Evolutionary conservation across 2,113 vertebrate species (phyloP).

Genomic region (Halichoerus grypus): DNA sequence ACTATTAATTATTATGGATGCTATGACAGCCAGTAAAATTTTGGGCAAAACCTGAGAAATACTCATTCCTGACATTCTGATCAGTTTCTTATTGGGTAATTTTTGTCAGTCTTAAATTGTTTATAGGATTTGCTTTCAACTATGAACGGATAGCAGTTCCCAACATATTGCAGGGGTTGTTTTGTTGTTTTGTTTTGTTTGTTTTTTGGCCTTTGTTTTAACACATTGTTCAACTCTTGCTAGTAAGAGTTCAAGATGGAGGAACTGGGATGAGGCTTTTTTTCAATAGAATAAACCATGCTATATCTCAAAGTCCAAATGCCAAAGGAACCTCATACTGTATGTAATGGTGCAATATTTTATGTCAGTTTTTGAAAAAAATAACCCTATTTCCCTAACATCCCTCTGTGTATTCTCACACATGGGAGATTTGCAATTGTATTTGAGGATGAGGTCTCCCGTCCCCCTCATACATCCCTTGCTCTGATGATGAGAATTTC

Average conservation of each 20-base stretch:
- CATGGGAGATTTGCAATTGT: slow-evolving; percentile 42
- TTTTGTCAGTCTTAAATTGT: slow-evolving; percentile 84
- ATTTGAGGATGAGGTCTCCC: neutral
- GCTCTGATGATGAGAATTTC: slow-evolving; percentile 71
- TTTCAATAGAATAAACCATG: slow-evolving; percentile 72
- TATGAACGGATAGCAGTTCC: slow-evolving; percentile 73
- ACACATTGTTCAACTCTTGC: slow-evolving; percentile 70
- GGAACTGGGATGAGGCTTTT: slow-evolving; percentile 55
- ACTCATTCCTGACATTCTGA: slow-evolving; percentile 80
- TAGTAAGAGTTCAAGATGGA: slow-evolving; percentile 73
- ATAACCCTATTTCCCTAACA: slow-evolving; percentile 24
- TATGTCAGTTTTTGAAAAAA: neutral
- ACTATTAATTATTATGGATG: slow-evolving; percentile 75
- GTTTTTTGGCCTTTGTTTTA: slow-evolving; percentile 80
- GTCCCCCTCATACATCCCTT: neutral
- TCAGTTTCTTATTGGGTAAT: slow-evolving; percentile 79
- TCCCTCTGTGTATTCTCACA: slow-evolving; percentile 22
- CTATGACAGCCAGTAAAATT: slow-evolving; percentile 79
- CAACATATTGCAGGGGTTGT: slow-evolving; percentile 43
- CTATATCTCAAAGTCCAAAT: slow-evolving; percentile 67
- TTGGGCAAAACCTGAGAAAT: slow-evolving; percentile 79
- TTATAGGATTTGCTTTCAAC: slow-evolving; percentile 85
- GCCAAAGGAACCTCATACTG: slow-evolving; percentile 63
- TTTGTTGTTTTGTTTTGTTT: slow-evolving; percentile 33
- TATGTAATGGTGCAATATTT: slow-evolving; percentile 78